Conservation (phyloP, 2,797 vertebrate genomes). For the Malacoraja senta region DNA sequence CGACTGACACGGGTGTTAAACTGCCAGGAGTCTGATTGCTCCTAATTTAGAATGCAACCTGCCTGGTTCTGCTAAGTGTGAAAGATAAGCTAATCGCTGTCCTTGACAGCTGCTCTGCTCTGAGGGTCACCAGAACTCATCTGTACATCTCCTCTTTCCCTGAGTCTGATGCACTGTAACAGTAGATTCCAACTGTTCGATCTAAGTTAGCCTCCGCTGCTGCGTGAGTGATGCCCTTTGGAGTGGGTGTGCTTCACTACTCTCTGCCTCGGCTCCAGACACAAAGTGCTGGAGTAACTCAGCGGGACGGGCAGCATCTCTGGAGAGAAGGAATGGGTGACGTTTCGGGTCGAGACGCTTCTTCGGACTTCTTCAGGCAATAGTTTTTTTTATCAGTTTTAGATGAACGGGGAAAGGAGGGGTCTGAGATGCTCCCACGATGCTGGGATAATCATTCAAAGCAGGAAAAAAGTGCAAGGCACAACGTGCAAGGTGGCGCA, state of each 20-base stretch:
- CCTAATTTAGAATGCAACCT: conserved; percentile 17
- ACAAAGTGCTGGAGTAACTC: too few species aligned
- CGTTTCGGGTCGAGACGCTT: too few species aligned
- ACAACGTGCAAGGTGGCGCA: too few species aligned
- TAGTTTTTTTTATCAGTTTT: not conserved
- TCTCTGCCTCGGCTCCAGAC: not conserved
- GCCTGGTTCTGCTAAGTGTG: conserved; percentile 42
- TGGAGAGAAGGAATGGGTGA: too few species aligned
- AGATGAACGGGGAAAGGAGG: not conserved
- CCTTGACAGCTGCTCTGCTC: conserved; percentile 64
- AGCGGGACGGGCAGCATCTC: too few species aligned
- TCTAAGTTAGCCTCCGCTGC: not conserved
- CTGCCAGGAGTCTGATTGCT: conserved; percentile 29
- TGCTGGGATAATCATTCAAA: too few species aligned
- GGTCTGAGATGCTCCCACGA: not conserved
- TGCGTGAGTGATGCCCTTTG: not conserved
- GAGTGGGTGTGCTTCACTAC: too few species aligned
- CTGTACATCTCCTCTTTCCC: not conserved
- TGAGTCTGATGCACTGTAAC: not conserved
- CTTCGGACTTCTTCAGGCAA: not conserved
- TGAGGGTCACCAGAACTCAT: conserved; percentile 44
- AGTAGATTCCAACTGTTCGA: not conserved
- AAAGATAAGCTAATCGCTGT: conserved; percentile 64
- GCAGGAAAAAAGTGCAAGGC: too few species aligned
- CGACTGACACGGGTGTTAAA: conserved; percentile 25